phyloP scores from a whole-genome alignment of 2,797 vertebrate species.

The Channa striata region DNA sequence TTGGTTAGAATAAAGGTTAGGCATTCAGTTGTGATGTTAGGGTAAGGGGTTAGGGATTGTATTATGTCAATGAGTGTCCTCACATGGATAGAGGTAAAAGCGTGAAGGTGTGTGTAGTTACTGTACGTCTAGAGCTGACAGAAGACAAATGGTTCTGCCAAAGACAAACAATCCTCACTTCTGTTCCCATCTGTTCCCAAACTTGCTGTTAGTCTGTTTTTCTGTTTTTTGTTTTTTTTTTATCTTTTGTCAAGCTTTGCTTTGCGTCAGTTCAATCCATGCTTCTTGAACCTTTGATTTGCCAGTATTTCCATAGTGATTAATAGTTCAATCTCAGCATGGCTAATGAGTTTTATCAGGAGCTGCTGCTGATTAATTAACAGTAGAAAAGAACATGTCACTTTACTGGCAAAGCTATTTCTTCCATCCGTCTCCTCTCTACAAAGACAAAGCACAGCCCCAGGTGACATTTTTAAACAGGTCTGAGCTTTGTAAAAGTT shows the following conservation, averaged over 20 bases:
- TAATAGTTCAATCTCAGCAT: slow-evolving; percentile 77
- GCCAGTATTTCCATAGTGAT: slow-evolving; percentile 63
- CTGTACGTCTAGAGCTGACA: slow-evolving; percentile 2
- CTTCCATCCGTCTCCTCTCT: slow-evolving; percentile 42
- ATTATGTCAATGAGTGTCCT: too few species aligned
- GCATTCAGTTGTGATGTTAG: too few species aligned
- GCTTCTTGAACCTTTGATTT: slow-evolving; percentile 66
- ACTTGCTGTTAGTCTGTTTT: slow-evolving; percentile 12
- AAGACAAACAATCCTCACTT: slow-evolving; percentile 34
- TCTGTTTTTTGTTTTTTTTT: too few species aligned
- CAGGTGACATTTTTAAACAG: slow-evolving; percentile 55
- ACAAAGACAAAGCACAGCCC: slow-evolving; percentile 49
- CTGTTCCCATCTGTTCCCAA: slow-evolving; percentile 14
- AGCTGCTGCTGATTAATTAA: slow-evolving; percentile 82
- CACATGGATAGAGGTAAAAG: too few species aligned
- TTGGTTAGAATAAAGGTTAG: too few species aligned
- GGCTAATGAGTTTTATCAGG: slow-evolving; percentile 82
- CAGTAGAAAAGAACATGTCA: slow-evolving; percentile 73
- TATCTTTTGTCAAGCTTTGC: background rate
- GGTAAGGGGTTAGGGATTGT: too few species aligned
- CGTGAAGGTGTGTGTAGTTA: background rate
- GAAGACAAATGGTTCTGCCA: slow-evolving; percentile 39
- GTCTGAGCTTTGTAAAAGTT: background rate
- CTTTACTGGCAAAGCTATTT: slow-evolving; percentile 64
- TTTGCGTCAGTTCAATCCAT: slow-evolving; percentile 44